These are phyloP conservation scores for Labeo rohita DNA, from an alignment of 2,113 vertebrate species.

Conservation along the genomic window DNA sequence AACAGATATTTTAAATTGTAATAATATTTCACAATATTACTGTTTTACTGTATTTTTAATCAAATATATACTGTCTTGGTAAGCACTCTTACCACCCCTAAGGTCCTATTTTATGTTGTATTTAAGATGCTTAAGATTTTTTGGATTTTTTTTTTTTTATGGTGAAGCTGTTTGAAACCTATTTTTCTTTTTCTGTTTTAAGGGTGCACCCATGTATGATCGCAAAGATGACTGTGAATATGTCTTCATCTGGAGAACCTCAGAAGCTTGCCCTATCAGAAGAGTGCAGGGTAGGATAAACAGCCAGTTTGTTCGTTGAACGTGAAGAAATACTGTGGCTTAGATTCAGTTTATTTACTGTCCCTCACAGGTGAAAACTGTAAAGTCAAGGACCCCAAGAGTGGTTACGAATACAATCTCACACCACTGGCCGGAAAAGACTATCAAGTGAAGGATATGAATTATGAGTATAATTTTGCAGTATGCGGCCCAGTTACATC, in stretches of 20 bases:
- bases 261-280: constrained; percentile 88
- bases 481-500: constrained; percentile 80
- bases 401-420: constrained; percentile 83
- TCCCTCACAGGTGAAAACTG: constrained; percentile 81
- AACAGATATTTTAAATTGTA: neutral
- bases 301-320: neutral
- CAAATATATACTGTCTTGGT: neutral
- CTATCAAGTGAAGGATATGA: constrained; percentile 68
- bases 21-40: neutral
- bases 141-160: neutral
- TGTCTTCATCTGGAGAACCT: constrained; percentile 92
- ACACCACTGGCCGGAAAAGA: constrained; percentile 77
- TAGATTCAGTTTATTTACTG: neutral
- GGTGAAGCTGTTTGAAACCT: neutral
- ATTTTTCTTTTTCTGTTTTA: constrained; percentile 22
- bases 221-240: constrained; percentile 85
- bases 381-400: constrained; percentile 84
- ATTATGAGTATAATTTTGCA: constrained; percentile 87
- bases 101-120: neutral
- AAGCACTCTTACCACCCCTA: too few relatives aligned
- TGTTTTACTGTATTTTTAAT: neutral
- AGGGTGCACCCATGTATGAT: constrained; percentile 90
- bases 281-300: constrained; percentile 80
- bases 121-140: neutral
- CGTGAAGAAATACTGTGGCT: neutral